phyloP scores from a whole-genome alignment of 2,113 vertebrate species.

The Melanocharis versteri region DNA sequence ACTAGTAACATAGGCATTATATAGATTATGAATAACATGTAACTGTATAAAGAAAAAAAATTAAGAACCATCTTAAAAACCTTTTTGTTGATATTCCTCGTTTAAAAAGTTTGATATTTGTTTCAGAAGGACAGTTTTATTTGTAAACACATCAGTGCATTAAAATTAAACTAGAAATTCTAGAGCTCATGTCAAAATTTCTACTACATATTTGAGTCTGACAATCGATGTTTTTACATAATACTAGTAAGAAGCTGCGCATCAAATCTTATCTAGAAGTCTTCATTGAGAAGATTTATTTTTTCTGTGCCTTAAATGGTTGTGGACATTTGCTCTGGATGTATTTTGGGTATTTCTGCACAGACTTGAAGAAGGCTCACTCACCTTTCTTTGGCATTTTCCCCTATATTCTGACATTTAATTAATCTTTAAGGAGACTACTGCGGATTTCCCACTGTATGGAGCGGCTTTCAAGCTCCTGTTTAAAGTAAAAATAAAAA shows the following conservation, averaged over 20 bases:
- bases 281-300: neutral
- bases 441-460: neutral
- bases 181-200: neutral
- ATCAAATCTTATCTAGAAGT: neutral
- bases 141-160: neutral
- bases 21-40: neutral
- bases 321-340: neutral
- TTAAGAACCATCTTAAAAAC: neutral
- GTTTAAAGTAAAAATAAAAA: neutral
- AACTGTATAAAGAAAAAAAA: neutral
- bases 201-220: neutral
- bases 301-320: neutral
- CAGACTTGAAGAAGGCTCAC: neutral
- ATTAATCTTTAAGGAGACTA: neutral
- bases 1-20: neutral
- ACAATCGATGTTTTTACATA: neutral
- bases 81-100: neutral
- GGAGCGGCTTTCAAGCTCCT: neutral
- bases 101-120: neutral
- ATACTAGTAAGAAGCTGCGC: neutral
- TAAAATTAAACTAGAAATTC: neutral
- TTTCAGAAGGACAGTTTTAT: neutral
- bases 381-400: neutral
- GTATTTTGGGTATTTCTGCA: neutral
- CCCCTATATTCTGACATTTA: neutral